Conservation (phyloP, 2,888 invertebrate species). For the Hylaea fasciaria region DNA sequence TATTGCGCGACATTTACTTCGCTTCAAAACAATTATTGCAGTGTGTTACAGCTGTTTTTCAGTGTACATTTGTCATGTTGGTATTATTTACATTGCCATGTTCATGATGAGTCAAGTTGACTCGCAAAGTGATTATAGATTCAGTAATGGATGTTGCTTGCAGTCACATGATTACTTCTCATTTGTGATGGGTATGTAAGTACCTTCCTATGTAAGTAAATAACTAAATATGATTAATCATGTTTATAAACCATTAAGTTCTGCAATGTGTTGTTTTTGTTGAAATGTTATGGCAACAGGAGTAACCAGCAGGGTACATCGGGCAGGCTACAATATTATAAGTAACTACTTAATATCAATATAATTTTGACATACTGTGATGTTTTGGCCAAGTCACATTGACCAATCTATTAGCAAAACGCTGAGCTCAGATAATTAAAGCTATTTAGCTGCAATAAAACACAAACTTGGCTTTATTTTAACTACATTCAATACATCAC, state of each 20-base stretch:
- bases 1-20: constrained; percentile 69
- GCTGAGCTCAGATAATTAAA: too few species aligned
- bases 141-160: not conserved
- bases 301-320: too few species aligned
- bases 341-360: too few species aligned
- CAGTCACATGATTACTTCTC: not conserved
- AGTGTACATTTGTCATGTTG: constrained; percentile 11
- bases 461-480: too few species aligned
- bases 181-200: constrained; percentile 1
- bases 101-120: constrained; percentile 17
- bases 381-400: too few species aligned
- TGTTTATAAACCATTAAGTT: not conserved
- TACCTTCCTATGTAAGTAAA: not conserved
- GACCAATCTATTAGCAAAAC: too few species aligned
- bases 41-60: constrained; percentile 28
- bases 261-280: not conserved
- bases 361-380: too few species aligned
- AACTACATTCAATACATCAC: too few species aligned
- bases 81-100: constrained; percentile 4
- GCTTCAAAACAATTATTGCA: constrained; percentile 39
- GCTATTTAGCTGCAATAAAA: too few species aligned
- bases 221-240: not conserved
- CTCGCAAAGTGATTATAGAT: not conserved
- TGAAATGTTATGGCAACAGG: not conserved
- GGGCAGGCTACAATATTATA: too few species aligned